Percentiles rank a stretch among this genome's conserved stretches.
Evolutionary conservation across 35 echinoderm and acorn worm genomes (phyloP).

Genomic region (Ophiothrix spiculata): DNA sequence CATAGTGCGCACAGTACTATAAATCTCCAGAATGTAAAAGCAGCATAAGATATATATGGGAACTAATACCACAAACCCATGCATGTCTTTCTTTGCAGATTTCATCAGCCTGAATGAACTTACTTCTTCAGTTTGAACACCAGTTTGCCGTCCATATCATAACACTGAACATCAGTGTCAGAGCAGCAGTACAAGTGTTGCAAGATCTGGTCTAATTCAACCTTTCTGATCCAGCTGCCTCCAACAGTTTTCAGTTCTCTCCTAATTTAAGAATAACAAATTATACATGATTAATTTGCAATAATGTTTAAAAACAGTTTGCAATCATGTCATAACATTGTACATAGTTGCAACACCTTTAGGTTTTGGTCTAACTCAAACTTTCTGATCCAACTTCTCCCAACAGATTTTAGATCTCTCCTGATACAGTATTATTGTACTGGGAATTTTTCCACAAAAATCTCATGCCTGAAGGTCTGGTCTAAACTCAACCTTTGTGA

Average conservation of each 20-base stretch:
- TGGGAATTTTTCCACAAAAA: not conserved
- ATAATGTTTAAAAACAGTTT: not conserved
- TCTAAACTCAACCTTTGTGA: no score
- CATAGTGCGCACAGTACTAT: no score
- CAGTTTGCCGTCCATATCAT: constrained; percentile 89
- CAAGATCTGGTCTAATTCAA: constrained; percentile 84
- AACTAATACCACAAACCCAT: no score
- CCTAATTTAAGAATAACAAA: constrained; percentile 29
- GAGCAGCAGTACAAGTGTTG: constrained; percentile 97
- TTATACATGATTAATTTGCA: not conserved
- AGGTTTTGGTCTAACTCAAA: constrained; percentile 86
- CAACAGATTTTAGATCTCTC: constrained; percentile 74
- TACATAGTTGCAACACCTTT: constrained; percentile 90
- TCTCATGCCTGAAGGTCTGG: not conserved
- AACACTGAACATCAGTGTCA: constrained; percentile 76
- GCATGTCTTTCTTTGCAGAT: no score
- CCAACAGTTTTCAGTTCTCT: constrained; percentile 75
- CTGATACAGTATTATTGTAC: constrained; percentile 31
- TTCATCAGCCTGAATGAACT: not conserved
- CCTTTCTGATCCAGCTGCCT: constrained; percentile 90
- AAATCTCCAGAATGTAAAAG: no score
- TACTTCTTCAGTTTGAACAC: constrained; percentile 74
- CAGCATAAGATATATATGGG: no score
- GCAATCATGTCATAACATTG: not conserved
- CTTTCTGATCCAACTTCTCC: constrained; percentile 90